Percentiles rank a stretch among this genome's conserved stretches.
Conservation (phyloP, 2,797 vertebrate species). For the Myotis vivesi region DNA sequence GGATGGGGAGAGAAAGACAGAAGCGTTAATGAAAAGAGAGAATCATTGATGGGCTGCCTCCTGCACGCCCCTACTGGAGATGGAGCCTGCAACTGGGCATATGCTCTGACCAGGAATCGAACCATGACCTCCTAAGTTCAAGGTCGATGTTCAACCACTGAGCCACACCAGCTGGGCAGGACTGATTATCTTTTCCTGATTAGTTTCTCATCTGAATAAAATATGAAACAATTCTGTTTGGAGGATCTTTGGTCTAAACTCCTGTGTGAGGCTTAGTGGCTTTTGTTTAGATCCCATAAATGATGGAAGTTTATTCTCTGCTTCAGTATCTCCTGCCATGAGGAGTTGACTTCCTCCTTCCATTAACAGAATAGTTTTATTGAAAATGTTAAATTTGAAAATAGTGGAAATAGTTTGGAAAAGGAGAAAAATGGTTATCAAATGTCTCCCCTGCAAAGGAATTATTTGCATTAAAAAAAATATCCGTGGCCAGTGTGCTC, state of each 20-base stretch:
- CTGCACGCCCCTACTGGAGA: no score
- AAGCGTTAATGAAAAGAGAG: no score
- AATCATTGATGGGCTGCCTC: no score
- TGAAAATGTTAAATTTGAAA: slow-evolving; percentile 50
- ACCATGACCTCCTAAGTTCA: no score
- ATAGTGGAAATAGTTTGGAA: background rate
- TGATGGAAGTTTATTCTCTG: background rate
- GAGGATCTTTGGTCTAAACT: background rate
- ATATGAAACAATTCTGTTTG: slow-evolving; percentile 13
- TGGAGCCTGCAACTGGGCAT: no score
- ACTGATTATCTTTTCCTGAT: background rate
- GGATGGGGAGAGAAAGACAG: no score
- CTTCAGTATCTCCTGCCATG: background rate
- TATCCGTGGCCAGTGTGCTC: no score
- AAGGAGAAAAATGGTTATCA: background rate
- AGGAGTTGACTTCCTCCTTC: slow-evolving; percentile 17
- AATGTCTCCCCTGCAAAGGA: background rate
- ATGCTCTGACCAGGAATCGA: no score
- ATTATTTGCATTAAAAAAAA: background rate
- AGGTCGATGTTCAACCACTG: no score
- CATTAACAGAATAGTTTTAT: slow-evolving; percentile 22
- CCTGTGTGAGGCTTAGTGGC: background rate
- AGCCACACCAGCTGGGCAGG: background rate
- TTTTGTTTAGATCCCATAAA: slow-evolving; percentile 25
- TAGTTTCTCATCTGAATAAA: slow-evolving; percentile 9